These are phyloP conservation scores for Euwallacea fornicatus DNA, from an alignment of 1,140 invertebrate genomes.

Conservation along the genomic window DNA sequence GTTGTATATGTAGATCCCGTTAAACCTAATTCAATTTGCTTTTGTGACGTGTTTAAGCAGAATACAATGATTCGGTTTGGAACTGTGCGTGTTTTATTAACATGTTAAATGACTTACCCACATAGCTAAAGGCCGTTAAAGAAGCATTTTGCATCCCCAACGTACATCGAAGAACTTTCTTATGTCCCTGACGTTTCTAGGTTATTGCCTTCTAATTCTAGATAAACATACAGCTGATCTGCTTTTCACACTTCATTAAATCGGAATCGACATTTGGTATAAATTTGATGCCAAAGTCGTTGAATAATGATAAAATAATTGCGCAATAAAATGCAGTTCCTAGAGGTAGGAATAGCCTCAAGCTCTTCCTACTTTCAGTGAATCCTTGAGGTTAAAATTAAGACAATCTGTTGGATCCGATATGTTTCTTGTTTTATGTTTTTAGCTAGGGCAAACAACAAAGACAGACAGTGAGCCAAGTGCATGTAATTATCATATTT, in stretches of 20 bases:
- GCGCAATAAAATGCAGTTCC: too few species aligned
- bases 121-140: background rate
- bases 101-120: constrained; percentile 10
- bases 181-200: constrained; percentile 16
- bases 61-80: constrained; percentile 21
- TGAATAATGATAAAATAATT: background rate
- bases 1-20: constrained; percentile 23
- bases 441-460: background rate
- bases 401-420: background rate
- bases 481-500: constrained; percentile 1
- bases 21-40: constrained; percentile 26
- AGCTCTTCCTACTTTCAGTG: too few species aligned
- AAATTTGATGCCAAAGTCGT: constrained; percentile 4
- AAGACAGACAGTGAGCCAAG: background rate
- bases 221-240: constrained; percentile 20
- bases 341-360: too few species aligned
- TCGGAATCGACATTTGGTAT: constrained; percentile 4
- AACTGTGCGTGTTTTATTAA: constrained; percentile 9
- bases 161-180: too few species aligned
- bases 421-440: background rate
- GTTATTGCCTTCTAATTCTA: constrained; percentile 28
- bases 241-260: constrained; percentile 22
- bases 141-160: background rate
- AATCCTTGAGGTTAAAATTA: too few species aligned
- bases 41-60: constrained; percentile 13